Percentiles rank a stretch among this genome's conserved stretches.
Evolutionary conservation across 1,140 invertebrate species (phyloP).

Genomic region (Heterodera schachtii): DNA sequence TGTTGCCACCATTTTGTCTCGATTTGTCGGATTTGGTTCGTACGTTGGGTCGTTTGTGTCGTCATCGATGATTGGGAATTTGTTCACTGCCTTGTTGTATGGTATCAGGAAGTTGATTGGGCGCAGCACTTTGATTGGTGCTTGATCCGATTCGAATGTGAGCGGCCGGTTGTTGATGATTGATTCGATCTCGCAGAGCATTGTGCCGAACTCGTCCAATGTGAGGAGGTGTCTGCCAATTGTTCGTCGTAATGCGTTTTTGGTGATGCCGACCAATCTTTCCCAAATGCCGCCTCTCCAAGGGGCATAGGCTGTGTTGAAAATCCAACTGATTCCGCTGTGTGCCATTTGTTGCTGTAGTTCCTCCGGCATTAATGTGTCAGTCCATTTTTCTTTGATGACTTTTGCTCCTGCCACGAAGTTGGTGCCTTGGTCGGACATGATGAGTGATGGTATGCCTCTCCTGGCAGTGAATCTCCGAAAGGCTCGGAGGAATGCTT

Average conservation of each 20-base stretch:
- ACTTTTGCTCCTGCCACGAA: no score
- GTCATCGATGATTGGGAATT: neutral
- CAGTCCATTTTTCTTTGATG: neutral
- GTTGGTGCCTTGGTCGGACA: no score
- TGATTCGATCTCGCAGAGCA: slow-evolving; percentile 10
- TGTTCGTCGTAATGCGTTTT: neutral
- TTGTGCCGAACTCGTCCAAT: neutral
- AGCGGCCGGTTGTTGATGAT: slow-evolving; percentile 17
- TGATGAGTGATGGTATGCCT: no score
- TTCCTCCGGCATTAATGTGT: no score
- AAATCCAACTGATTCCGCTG: no score
- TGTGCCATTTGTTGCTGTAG: no score
- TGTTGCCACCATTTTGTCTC: neutral
- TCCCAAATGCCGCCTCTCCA: no score
- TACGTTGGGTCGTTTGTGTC: neutral
- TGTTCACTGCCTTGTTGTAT: neutral
- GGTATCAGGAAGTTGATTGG: neutral
- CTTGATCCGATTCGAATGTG: neutral
- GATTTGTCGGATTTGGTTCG: neutral
- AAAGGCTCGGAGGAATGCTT: no score
- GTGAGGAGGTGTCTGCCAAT: neutral
- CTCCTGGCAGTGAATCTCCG: no score
- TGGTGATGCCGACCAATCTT: no score
- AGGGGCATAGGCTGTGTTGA: no score
- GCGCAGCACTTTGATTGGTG: neutral